phyloP scores from a whole-genome alignment of 2,888 invertebrate genomes.

The Cephalotes varians region DNA sequence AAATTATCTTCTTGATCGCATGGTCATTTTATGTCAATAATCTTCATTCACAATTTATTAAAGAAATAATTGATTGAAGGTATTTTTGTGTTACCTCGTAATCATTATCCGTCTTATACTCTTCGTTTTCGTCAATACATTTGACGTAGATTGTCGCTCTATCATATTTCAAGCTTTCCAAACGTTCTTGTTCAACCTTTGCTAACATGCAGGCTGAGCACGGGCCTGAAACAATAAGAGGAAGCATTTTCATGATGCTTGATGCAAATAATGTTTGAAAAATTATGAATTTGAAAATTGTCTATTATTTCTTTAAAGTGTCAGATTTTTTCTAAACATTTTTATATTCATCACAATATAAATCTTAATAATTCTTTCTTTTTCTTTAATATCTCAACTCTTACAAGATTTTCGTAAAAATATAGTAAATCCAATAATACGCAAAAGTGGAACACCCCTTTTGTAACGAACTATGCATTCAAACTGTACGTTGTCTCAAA shows the following conservation, averaged over 20 bases:
- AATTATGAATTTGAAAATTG: neutral
- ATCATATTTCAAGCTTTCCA: conserved; percentile 83
- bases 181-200: conserved; percentile 81
- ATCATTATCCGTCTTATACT: conserved; percentile 71
- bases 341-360: neutral
- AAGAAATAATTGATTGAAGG: neutral
- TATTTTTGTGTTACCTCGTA: conserved; percentile 59
- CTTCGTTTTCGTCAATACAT: conserved; percentile 82
- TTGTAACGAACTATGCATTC: neutral
- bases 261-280: neutral
- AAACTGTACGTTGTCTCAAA: neutral
- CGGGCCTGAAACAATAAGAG: conserved; percentile 72
- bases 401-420: neutral
- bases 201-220: conserved; percentile 81
- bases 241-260: neutral
- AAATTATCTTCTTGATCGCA: neutral
- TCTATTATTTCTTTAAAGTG: neutral
- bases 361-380: neutral
- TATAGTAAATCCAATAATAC: neutral
- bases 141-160: conserved; percentile 83
- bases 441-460: neutral
- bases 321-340: neutral
- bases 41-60: neutral
- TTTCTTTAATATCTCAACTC: neutral
- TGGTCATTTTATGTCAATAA: neutral